A percentile compares a stretch with the other conserved stretches of the same genome.
Evolutionary conservation across 2,797 vertebrate genomes (phyloP).

Genomic region (Arnoldichthys spilopterus): DNA sequence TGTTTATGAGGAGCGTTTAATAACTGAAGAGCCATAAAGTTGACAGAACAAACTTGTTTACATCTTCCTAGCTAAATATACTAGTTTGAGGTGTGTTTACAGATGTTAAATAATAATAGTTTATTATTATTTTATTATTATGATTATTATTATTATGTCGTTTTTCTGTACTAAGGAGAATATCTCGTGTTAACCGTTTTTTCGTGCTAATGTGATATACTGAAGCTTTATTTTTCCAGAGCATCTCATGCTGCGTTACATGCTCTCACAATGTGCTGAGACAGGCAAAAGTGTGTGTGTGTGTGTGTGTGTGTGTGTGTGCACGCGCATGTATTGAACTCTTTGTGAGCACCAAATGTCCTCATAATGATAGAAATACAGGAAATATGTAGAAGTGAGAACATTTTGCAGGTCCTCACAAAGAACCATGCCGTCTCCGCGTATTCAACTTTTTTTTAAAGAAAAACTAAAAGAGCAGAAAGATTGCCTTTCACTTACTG

Average conservation of each 20-base stretch:
- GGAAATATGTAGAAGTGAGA: no score
- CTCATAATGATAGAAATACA: no score
- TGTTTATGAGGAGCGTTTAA: neutral
- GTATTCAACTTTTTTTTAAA: no score
- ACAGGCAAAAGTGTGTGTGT: neutral
- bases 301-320: neutral
- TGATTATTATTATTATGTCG: neutral
- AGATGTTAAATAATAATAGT: no score
- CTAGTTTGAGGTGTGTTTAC: no score
- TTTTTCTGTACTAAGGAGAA: neutral
- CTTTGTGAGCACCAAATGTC: no score
- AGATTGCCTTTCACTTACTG: no score
- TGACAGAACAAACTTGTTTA: conserved; percentile 1
- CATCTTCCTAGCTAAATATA: neutral
- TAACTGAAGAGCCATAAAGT: neutral
- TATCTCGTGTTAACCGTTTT: neutral
- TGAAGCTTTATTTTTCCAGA: neutral
- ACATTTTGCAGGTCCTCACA: no score
- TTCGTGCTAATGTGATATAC: neutral
- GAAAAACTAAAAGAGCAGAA: no score
- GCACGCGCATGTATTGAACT: neutral
- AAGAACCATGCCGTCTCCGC: no score
- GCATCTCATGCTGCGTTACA: neutral
- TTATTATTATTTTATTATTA: neutral
- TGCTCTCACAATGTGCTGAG: conserved; percentile 1